Conservation (phyloP, 2,888 invertebrate genomes). For the Azorinus chamasolen region DNA sequence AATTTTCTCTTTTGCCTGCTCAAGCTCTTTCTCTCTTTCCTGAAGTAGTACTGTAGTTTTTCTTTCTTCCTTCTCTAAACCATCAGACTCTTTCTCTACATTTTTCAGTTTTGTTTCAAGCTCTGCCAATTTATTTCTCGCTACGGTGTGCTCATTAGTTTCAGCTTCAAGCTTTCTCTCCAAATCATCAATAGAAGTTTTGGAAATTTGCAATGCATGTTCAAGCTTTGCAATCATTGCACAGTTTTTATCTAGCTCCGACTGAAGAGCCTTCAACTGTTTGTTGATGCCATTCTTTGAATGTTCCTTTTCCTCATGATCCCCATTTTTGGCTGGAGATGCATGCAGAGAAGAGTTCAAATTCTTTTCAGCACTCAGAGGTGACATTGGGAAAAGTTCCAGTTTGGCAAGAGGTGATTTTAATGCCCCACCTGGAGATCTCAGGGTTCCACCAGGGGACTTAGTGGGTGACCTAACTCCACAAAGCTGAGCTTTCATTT, state of each 20-base stretch:
- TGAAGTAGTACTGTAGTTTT: neutral
- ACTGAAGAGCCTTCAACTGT: conserved; percentile 65
- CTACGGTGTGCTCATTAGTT: conserved; percentile 26
- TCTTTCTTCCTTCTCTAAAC: conserved; percentile 1
- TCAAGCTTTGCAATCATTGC: conserved; percentile 64
- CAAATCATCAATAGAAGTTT: conserved; percentile 57
- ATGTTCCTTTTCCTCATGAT: conserved; percentile 23
- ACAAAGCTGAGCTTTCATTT: conserved; percentile 53
- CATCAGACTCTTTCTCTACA: conserved; percentile 2
- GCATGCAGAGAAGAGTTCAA: neutral
- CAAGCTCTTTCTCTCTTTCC: conserved; percentile 40
- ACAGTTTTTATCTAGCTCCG: conserved; percentile 67
- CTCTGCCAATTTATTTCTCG: conserved; percentile 49
- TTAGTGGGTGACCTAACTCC: conserved; percentile 53
- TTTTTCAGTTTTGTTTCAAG: too few species aligned
- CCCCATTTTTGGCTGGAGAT: conserved; percentile 17
- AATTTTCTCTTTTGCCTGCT: conserved; percentile 88
- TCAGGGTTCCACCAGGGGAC: conserved; percentile 52
- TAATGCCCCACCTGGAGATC: conserved; percentile 39
- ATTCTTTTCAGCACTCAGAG: conserved; percentile 19
- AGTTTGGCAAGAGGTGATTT: conserved; percentile 47
- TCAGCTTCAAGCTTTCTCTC: conserved; percentile 57
- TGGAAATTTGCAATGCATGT: conserved; percentile 64
- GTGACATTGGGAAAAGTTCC: conserved; percentile 49
- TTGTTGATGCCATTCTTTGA: conserved; percentile 53